Evolutionary conservation across 2,113 vertebrate species (phyloP), one percentile per base, ranked within the genome.

Genomic region (Tympanuchus pallidicinctus): DNA sequence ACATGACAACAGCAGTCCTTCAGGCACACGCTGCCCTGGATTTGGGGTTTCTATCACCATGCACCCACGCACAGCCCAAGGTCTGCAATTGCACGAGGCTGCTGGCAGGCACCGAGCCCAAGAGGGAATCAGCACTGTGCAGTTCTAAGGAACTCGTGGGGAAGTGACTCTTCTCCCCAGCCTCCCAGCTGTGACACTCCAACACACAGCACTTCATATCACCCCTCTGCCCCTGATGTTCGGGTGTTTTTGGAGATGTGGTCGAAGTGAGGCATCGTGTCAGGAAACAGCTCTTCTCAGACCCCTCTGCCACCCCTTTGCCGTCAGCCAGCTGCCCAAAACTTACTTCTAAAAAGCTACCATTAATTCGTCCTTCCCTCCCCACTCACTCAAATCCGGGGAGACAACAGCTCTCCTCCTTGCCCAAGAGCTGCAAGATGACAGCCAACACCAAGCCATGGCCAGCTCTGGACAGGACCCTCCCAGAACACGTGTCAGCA

Each of bases 11-110:
- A 84, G 85, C 42, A 12, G 32, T 8, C 2, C 65, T 81, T 52
- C 2, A 28, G 40, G 83, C 70, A 70, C 34, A 73, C 25, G 6
- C 2, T 48, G 77, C 48, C 66, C 81, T 66, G n/a, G 63, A 65
- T 90, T 86, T 65, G 25, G 52, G 27, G 52, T 16, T 28, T 28
- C 83, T 27, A 56, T 8, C 72, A 43, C 4, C 1, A 0, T 11
- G 22, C 2, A 57, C 6, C 40, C 57, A 54, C 22, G 10, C 19
- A 30, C 1, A 67, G 69, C 32, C 56, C 18, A 0, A 0, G 12
- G 42, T 25, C 57, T 61, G 83, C 4, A 16, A 12, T 84, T 40
- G 21, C 40, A 74, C 32, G 65, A 48, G 8, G 0, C 11, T 16
- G 47, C 69, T 84, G 14, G 1, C 20, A 61, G 32, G 52, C 52